Base-by-base conservation (phyloP, 2,113 vertebrate species). In the Lepidothrix coronata region DNA sequence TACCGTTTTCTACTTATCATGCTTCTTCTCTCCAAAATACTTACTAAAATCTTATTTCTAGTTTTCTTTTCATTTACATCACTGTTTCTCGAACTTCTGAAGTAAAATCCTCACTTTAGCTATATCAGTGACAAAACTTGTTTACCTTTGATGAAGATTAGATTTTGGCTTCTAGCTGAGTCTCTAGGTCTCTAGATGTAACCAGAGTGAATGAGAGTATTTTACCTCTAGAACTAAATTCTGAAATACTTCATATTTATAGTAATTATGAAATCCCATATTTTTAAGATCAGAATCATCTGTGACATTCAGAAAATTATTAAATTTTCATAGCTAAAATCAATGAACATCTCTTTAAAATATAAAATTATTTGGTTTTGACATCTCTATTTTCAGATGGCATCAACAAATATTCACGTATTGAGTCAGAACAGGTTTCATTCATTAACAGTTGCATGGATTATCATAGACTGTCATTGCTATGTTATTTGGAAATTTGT, bases 401-500 rank as follows among this genome's bases (percentile, higher is more conserved):
- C 76, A 94, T 95, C 89, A 95, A 95, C 84, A 97, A 95, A 95
- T 91, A 96, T 91, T 94, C 91, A 97, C 95, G 95, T 94, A 77
- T 39, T 63, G 55, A 96, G 87, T 54, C 75, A 96, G 86, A 72
- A 82, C 23, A 87, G 59, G 91, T 86, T 97, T 96, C 93, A 54
- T 95, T 96, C 91, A 91, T 90, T 96, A 97, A 82, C 83, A 89
- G 94, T 91, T 97, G 83, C 94, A 93, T 85, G 92, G 96, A 94
- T 96, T 96, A 86, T 96, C 93, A 95, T 57, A 91, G 89, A 94
- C 84, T 96, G 91, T 96, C 94, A 96, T 88, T 97, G 91, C 78
- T 92, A 70, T 87, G 84, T 78, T 97, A 97, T 95, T 96, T 88
- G 85, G 83, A 98, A 97, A 97, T 97, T 96, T 97, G 96, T 97